Percentiles rank a stretch among this genome's conserved stretches.
phyloP scores from a whole-genome alignment of 1,140 invertebrate species.

The Drosophila orosa region DNA sequence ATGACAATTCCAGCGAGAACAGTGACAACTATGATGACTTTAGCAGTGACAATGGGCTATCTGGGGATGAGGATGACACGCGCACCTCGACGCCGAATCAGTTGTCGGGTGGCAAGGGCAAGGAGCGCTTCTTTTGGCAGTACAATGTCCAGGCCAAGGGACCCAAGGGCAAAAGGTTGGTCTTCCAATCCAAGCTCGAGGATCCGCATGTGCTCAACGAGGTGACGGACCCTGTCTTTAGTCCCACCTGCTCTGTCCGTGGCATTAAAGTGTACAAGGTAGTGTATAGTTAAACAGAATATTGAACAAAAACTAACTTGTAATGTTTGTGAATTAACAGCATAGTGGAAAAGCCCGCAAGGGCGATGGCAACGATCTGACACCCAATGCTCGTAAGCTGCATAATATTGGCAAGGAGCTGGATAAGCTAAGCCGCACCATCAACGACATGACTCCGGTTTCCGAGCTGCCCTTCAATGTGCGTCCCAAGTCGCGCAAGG shows the following conservation, averaged over 20 bases:
- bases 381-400: constrained; percentile 96
- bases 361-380: constrained; percentile 98
- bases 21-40: constrained; percentile 94
- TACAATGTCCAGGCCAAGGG: constrained; percentile 99
- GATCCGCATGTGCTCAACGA: constrained; percentile 97
- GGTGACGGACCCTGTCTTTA: constrained; percentile 96
- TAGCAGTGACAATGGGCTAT: constrained; percentile 92
- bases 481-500: constrained; percentile 95
- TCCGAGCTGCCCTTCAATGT: constrained; percentile 95
- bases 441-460: constrained; percentile 98
- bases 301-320: no score
- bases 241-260: constrained; percentile 93
- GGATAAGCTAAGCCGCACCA: constrained; percentile 94
- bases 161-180: constrained; percentile 95
- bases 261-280: constrained; percentile 91
- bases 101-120: constrained; percentile 86
- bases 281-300: neutral
- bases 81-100: constrained; percentile 84
- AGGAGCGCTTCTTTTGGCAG: constrained; percentile 98
- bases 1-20: constrained; percentile 91
- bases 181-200: constrained; percentile 92
- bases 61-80: constrained; percentile 89
- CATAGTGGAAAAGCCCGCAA: constrained; percentile 96
- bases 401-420: constrained; percentile 96
- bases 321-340: constrained; percentile 27